Conservation (phyloP, 2,888 invertebrate species). For the Drosophila limbata region DNA sequence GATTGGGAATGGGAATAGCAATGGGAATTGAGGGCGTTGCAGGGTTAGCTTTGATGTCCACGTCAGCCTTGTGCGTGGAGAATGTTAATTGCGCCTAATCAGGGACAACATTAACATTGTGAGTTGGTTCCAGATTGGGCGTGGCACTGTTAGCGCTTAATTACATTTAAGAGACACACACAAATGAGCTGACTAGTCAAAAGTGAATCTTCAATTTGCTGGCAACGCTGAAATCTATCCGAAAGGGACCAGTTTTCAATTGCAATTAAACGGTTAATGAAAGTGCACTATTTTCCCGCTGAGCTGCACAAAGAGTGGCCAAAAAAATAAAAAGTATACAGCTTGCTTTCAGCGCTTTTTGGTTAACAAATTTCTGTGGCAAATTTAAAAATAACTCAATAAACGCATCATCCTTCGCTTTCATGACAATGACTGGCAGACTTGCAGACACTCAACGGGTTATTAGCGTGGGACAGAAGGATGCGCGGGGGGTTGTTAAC, state of each 20-base stretch:
- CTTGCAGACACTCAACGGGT: constrained; percentile 70
- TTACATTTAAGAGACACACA: constrained; percentile 55
- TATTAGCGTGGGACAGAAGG: constrained; percentile 54
- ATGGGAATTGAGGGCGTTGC: constrained; percentile 43
- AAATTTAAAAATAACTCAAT: constrained; percentile 71
- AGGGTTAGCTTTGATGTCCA: constrained; percentile 43
- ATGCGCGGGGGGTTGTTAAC: constrained; percentile 20
- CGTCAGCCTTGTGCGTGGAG: constrained; percentile 67
- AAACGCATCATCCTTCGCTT: constrained; percentile 35
- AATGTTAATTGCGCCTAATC: constrained; percentile 77
- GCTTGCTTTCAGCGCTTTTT: constrained; percentile 53
- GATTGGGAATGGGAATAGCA: constrained; percentile 3
- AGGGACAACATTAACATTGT: constrained; percentile 57
- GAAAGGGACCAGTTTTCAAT: constrained; percentile 24
- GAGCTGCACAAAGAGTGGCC: constrained; percentile 8
- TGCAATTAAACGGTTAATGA: constrained; percentile 50
- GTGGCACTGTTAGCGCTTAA: constrained; percentile 59
- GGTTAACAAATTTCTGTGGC: constrained; percentile 62
- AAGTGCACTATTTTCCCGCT: constrained; percentile 19
- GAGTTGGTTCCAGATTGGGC: no score
- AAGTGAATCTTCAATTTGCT: constrained; percentile 44
- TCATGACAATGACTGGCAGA: constrained; percentile 56
- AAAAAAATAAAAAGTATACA: constrained; percentile 14
- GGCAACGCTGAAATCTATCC: neutral
- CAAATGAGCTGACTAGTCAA: constrained; percentile 58